Evolutionary conservation across 2,113 vertebrate genomes (phyloP).

Genomic region (Oenanthe melanoleuca): DNA sequence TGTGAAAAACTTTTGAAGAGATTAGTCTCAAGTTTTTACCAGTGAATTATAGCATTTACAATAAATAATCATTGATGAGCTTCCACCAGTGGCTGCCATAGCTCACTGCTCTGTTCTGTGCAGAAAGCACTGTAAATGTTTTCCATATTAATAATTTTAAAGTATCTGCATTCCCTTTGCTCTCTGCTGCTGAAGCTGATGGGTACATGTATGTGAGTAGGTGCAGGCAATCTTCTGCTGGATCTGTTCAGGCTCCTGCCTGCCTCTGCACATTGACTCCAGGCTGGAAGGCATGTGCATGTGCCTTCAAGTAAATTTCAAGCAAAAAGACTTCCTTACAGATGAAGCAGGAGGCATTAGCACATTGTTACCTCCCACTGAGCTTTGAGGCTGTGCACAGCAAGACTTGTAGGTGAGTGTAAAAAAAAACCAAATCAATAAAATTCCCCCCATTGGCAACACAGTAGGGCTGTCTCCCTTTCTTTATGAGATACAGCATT

Average conservation of each 20-base stretch:
- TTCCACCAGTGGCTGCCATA: not conserved
- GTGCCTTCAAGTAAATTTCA: slow-evolving; percentile 17
- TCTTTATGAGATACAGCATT: not conserved
- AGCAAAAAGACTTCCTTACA: not conserved
- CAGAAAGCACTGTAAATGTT: not conserved
- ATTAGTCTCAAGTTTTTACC: not conserved
- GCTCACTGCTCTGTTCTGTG: not conserved
- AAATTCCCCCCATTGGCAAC: rapidly evolving
- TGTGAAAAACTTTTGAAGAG: not conserved
- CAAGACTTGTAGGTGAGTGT: not conserved
- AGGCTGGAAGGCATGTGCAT: slow-evolving; percentile 32
- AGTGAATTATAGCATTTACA: not conserved
- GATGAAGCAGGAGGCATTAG: not conserved
- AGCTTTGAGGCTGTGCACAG: not conserved
- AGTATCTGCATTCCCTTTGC: not conserved
- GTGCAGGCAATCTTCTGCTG: not conserved
- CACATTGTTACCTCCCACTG: not conserved
- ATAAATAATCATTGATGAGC: not conserved
- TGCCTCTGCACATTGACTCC: not conserved
- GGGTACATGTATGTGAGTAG: not conserved
- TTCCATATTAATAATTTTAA: not conserved
- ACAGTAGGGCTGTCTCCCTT: not conserved
- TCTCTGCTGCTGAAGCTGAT: not conserved
- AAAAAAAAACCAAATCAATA: not conserved
- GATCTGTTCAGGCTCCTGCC: not conserved